Conservation (phyloP, 2,888 invertebrate species). For the Margaritifera margaritifera region DNA sequence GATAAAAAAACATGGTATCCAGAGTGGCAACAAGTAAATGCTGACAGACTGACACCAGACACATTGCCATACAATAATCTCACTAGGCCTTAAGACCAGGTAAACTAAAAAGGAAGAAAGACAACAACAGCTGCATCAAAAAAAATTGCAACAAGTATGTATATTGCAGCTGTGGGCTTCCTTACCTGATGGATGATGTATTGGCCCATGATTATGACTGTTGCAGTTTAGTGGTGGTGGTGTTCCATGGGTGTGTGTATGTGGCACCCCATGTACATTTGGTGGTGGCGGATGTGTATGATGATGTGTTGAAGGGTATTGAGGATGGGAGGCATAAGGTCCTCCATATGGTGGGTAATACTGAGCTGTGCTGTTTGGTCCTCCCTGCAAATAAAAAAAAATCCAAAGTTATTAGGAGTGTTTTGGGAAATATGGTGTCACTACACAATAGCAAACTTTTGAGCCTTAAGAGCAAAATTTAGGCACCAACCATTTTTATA, state of each 20-base stretch:
- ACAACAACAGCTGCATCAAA: neutral
- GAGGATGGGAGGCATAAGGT: slow-evolving; percentile 53
- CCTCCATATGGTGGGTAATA: slow-evolving; percentile 79
- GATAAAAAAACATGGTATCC: no score
- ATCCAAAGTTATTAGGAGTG: no score
- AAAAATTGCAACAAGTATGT: neutral
- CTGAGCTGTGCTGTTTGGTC: slow-evolving; percentile 75
- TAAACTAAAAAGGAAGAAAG: no score
- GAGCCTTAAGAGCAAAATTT: no score
- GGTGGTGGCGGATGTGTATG: slow-evolving; percentile 66
- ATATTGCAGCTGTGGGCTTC: slow-evolving; percentile 1
- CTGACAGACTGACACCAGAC: no score
- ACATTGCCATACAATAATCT: no score
- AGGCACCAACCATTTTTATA: no score
- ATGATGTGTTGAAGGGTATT: slow-evolving; percentile 49
- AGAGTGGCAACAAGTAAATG: no score
- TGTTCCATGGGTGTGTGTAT: slow-evolving; percentile 70
- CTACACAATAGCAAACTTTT: no score
- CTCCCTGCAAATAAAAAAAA: slow-evolving; percentile 52
- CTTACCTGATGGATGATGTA: slow-evolving; percentile 44
- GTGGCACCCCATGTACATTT: slow-evolving; percentile 77
- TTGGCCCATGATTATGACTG: slow-evolving; percentile 54
- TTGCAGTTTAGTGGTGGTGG: slow-evolving; percentile 46
- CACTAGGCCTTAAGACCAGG: no score
- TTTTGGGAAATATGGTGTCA: no score